Evolutionary conservation across 2,888 invertebrate genomes (phyloP).

Genomic region (Elysia crispata): DNA sequence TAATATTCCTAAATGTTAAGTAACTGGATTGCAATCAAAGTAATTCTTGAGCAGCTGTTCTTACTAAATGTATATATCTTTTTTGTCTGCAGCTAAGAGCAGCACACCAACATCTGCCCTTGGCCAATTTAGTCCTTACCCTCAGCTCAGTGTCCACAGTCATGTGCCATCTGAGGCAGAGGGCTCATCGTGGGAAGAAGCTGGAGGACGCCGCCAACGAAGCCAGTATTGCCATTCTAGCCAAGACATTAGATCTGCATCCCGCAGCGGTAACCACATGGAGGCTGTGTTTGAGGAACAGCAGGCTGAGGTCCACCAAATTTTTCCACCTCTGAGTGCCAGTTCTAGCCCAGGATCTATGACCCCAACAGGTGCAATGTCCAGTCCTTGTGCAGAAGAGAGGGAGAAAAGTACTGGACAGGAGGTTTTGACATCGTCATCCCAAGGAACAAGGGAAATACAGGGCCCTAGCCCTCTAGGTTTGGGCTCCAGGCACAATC

Average conservation of each 20-base stretch:
- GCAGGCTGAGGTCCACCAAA: slow-evolving; percentile 43
- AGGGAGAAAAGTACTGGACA: no score
- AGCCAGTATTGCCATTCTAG: slow-evolving; percentile 38
- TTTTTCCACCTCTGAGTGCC: slow-evolving; percentile 32
- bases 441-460: no score
- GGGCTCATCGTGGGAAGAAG: no score
- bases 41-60: no score
- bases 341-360: not conserved
- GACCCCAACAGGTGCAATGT: not conserved
- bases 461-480: no score
- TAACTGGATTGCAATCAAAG: no score
- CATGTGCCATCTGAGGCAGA: slow-evolving; percentile 28
- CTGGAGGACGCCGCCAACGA: slow-evolving; percentile 2
- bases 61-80: not conserved
- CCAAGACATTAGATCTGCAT: slow-evolving; percentile 39
- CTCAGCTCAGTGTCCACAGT: slow-evolving; percentile 54
- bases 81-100: slow-evolving; percentile 5
- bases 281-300: slow-evolving; percentile 27
- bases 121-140: slow-evolving; percentile 48
- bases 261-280: slow-evolving; percentile 33
- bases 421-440: no score
- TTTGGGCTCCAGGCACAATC: no score
- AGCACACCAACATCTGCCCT: slow-evolving; percentile 44
- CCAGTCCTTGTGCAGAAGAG: no score
- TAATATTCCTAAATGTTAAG: not conserved